Base-by-base conservation (phyloP, 2,113 vertebrate genomes). In the Zapornia atra region DNA sequence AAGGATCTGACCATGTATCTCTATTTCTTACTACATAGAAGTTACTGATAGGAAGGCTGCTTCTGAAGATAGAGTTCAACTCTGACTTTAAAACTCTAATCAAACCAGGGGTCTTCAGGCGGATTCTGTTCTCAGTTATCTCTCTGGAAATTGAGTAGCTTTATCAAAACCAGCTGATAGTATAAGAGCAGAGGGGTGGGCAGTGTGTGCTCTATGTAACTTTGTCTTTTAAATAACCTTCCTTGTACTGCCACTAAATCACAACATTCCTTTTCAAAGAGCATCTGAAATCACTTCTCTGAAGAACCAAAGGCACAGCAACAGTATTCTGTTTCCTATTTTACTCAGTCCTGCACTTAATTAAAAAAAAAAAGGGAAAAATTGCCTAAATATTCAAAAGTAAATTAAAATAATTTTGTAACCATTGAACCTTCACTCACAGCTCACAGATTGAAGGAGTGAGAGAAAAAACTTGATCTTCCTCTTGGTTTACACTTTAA, bases 161-260 rank as follows among this genome's bases (percentile, higher is more conserved):
- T 94, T 94, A 90, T 93, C 90, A 88, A 82, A 94, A 90, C 60
- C 79, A 83, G 48, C 36, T 78, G 79, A 90, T 64, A 83, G 72
- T 34, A 26, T 61, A 82, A 73, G 51, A 80, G 82, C 54, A 73
- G 71, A 90, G 40, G 0, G 1, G 56, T 77, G 56, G 59, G 63
- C 42, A 85, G 73, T 2, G 1, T 64, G 40, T 42, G 17, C 17
- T 77, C 29, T 59, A 3, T 50, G 46, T 82, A 77, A 78, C 82
- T 70, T 80, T 50, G 51, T 93, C 56, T 95, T 95, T 63, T 90
- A 91, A 96, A 92, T 78, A 86, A 95, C 76, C 85, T 97, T 95
- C 31, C 26, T 70, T 70, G 48, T 56, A 51, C 40, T 77, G 46
- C 38, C 70, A 46, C 61, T 88, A 93, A 88, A 91, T 71, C 66